These are phyloP conservation scores for Muschampia plurimacula DNA, from an alignment of 2,888 invertebrate genomes.

Conservation along the genomic window DNA sequence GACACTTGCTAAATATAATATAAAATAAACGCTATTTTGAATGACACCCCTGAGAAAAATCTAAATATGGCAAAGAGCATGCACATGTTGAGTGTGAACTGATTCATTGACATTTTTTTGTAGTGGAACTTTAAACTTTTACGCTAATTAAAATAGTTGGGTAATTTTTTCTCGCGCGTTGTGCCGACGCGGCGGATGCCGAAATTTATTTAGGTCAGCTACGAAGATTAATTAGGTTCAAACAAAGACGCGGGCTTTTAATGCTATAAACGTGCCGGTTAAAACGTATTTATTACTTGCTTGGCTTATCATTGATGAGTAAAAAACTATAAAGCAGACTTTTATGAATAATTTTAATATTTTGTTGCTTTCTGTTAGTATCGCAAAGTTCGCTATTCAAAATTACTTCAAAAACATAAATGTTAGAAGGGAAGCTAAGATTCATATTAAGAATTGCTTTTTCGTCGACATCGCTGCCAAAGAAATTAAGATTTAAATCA, in stretches of 20 bases:
- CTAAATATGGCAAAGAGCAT: constrained; percentile 46
- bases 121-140: constrained; percentile 67
- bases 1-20: background rate
- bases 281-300: constrained; percentile 63
- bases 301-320: background rate
- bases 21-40: background rate
- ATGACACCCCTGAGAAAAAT: constrained; percentile 23
- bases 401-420: too few species aligned
- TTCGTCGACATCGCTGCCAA: too few species aligned
- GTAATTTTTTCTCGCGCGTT: constrained; percentile 70
- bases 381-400: too few species aligned
- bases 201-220: constrained; percentile 73
- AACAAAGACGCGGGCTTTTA: constrained; percentile 66
- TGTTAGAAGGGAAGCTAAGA: too few species aligned
- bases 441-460: too few species aligned
- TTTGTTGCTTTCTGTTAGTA: too few species aligned
- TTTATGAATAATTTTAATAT: too few species aligned
- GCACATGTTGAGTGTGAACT: constrained; percentile 62
- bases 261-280: constrained; percentile 72
- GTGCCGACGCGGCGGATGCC: constrained; percentile 74
- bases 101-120: constrained; percentile 72
- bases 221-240: constrained; percentile 75
- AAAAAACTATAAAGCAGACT: background rate
- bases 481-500: too few species aligned
- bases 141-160: constrained; percentile 84